Evolutionary conservation across 2,888 invertebrate species (phyloP), one percentile per base, ranked within the genome.

Genomic region (Tetrapedia diversipes): DNA sequence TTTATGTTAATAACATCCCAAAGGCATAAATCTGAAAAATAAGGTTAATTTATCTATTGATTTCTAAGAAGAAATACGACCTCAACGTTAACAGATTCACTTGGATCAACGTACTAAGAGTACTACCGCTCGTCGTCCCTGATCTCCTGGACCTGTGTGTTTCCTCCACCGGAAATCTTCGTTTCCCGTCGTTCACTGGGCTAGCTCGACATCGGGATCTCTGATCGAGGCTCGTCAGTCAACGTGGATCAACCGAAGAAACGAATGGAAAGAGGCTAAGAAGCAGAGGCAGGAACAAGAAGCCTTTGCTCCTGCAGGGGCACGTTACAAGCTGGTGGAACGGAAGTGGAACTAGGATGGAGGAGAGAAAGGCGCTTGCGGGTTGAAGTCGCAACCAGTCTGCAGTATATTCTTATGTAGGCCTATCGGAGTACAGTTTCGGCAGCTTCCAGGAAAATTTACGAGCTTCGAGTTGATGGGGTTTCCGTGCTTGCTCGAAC

Each of bases 391-490:
- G 77, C 84, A 83, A 75, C 74, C 82, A 80, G 79, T 72, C 71
- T 79, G 86, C 86, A 89, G 89, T 90, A 90, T 89, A 88, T 90
- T 89, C 88, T 90, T 86, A 85, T 89, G 87, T 87, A 90, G 86
- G 88, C 89, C 86, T 85, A 80, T 67, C 16, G 79, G 78, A 81
- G 78, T 77, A 70, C 85, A 89, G 85, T 90, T 90, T 90, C 88
- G 88, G 88, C 86, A 86, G 86, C 85, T 86, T 79, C 73, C 59
- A 45, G 69, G 79, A 76, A 88, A 90, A 91, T 91, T 91, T 91
- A 91, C 89, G 90, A 89, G 86, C 85, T 76, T 75, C 80, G 77
- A 77, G 87, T 87, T 90, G 91, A 91, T 91, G 90, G 90, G 89
- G 86, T 91, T 91, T 91, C 84, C 90, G 86, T 90, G 90, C 89